Percentiles rank a stretch among this genome's conserved stretches.
Evolutionary conservation across 64 coral and sea anemone species (phyloP).

Genomic region (Porites australiensis): DNA sequence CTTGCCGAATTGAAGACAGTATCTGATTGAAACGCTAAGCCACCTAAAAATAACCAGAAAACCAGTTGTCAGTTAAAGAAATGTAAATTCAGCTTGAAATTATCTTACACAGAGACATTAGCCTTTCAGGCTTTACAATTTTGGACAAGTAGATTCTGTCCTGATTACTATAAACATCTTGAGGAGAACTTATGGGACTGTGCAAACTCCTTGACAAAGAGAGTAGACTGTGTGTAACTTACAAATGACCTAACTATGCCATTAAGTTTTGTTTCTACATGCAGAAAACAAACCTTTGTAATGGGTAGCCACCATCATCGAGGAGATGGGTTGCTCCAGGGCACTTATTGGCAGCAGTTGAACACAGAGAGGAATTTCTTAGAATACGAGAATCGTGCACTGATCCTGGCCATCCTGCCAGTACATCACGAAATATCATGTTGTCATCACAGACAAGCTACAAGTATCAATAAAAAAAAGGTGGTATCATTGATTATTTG

Average conservation of each 20-base stretch:
- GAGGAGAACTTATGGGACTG: too few species aligned
- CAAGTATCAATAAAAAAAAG: too few species aligned
- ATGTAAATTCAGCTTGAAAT: neutral
- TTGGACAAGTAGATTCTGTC: too few species aligned
- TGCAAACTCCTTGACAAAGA: too few species aligned
- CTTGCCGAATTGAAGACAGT: constrained; percentile 34
- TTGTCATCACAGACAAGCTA: constrained; percentile 53
- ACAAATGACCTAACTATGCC: neutral
- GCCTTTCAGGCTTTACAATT: too few species aligned
- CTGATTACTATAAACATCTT: too few species aligned
- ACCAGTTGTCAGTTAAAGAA: neutral
- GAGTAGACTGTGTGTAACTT: too few species aligned
- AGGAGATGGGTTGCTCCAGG: neutral
- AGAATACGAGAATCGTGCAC: constrained; percentile 45
- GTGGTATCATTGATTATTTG: too few species aligned
- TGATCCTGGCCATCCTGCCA: constrained; percentile 60
- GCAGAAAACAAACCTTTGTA: neutral
- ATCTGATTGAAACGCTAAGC: constrained; percentile 40
- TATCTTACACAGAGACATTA: neutral
- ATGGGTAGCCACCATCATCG: constrained; percentile 28
- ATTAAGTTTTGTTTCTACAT: neutral
- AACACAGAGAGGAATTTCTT: constrained; percentile 25
- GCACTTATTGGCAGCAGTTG: neutral
- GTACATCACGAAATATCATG: constrained; percentile 56
- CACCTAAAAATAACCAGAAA: neutral